These are phyloP conservation scores for Cotesia vestalis DNA, from an alignment of 1,140 invertebrate species.

Conservation along the genomic window DNA sequence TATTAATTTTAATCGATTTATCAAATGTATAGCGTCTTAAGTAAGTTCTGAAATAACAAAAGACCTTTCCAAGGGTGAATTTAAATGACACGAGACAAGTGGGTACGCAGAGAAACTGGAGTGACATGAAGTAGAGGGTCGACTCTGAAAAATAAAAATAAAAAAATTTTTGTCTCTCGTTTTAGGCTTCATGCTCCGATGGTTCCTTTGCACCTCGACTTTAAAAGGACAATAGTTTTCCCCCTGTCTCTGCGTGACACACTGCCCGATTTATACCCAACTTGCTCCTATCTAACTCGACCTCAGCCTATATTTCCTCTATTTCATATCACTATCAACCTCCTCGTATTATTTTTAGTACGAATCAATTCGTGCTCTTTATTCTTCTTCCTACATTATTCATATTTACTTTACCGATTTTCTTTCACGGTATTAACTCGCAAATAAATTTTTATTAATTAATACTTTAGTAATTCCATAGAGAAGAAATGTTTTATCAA, in stretches of 20 bases:
- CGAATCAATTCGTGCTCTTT: too few species aligned
- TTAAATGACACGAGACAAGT: neutral
- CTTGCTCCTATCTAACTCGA: neutral
- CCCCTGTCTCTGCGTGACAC: conserved; percentile 18
- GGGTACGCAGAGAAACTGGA: neutral
- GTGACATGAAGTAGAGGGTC: conserved; percentile 8
- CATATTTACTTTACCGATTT: too few species aligned
- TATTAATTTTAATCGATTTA: too few species aligned
- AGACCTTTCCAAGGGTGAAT: neutral
- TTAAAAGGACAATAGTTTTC: conserved; percentile 21
- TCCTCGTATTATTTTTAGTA: neutral
- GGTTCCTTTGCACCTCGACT: conserved; percentile 6
- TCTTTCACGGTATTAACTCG: too few species aligned
- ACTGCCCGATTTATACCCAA: conserved; percentile 26
- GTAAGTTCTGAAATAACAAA: too few species aligned
- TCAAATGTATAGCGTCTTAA: too few species aligned
- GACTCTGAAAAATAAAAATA: neutral
- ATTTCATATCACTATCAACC: neutral
- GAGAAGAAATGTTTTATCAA: too few species aligned
- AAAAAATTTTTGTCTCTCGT: neutral
- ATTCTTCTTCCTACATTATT: too few species aligned
- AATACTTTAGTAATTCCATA: too few species aligned
- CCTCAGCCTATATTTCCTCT: neutral
- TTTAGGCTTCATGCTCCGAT: neutral
- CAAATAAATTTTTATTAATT: too few species aligned